phyloP scores from a whole-genome alignment of 2,797 vertebrate species.

The Hydrocynus forskahlii region DNA sequence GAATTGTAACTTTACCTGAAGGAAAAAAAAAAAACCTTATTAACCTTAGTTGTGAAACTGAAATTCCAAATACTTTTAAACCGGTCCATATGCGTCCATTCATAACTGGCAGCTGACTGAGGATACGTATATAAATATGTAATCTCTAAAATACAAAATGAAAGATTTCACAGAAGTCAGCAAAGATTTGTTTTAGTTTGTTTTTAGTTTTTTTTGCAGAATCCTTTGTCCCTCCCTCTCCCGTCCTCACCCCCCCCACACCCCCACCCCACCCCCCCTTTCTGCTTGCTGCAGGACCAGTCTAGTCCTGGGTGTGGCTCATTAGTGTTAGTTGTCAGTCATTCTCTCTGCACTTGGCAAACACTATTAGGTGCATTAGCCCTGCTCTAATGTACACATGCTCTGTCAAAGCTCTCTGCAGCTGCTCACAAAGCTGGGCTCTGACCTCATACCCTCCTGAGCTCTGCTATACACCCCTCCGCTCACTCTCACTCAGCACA shows the following conservation, averaged over 20 bases:
- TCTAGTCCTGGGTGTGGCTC: slow-evolving; percentile 65
- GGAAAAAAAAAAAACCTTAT: no score
- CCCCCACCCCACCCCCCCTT: slow-evolving; percentile 21
- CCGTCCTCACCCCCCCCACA: not conserved
- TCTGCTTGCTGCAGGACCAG: slow-evolving; percentile 53
- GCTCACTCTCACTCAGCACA: not conserved
- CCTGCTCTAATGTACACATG: slow-evolving; percentile 61
- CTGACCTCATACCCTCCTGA: slow-evolving; percentile 36
- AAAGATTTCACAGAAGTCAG: not conserved
- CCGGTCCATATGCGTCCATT: no score
- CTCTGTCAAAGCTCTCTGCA: slow-evolving; percentile 52
- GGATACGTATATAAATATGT: not conserved
- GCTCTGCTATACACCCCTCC: slow-evolving; percentile 19
- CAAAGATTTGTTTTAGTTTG: not conserved
- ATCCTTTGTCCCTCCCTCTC: not conserved
- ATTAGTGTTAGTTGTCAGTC: slow-evolving; percentile 71
- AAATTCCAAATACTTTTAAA: no score
- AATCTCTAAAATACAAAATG: slow-evolving; percentile 4
- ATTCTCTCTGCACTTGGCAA: slow-evolving; percentile 68
- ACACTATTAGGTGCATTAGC: slow-evolving; percentile 65
- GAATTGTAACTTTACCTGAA: no score
- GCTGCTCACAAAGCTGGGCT: slow-evolving; percentile 55
- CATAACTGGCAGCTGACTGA: no score
- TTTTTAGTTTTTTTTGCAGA: not conserved
- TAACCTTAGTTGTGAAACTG: no score